These are phyloP conservation scores for Drosophila hamatofila DNA, from an alignment of 2,888 invertebrate genomes.

Conservation along the genomic window DNA sequence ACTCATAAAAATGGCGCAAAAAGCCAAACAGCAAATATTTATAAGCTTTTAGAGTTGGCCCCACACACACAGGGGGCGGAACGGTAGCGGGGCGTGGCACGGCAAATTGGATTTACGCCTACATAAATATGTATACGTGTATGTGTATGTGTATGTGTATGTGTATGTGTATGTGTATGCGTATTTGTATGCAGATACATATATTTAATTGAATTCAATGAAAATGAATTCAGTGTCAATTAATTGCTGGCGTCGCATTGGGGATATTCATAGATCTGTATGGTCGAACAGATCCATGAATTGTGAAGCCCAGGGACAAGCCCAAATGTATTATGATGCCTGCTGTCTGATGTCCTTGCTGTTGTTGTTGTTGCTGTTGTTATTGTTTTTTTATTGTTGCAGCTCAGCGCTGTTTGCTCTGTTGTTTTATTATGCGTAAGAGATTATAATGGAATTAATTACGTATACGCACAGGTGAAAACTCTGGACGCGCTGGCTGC, in stretches of 20 bases:
- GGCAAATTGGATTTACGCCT: slow-evolving; percentile 19
- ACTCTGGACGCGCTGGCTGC: slow-evolving; percentile 24
- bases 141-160: background rate
- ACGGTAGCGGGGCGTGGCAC: background rate
- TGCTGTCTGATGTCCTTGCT: slow-evolving; percentile 17
- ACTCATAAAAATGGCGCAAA: slow-evolving; percentile 67
- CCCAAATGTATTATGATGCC: slow-evolving; percentile 48
- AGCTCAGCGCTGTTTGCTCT: slow-evolving; percentile 47
- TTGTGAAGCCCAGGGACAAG: slow-evolving; percentile 1
- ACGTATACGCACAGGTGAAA: slow-evolving; percentile 77
- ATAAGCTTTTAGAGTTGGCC: slow-evolving; percentile 46
- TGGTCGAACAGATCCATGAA: slow-evolving; percentile 7
- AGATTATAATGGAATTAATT: slow-evolving; percentile 78
- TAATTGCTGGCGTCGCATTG: slow-evolving; percentile 58
- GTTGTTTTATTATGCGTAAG: slow-evolving; percentile 77
- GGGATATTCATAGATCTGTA: slow-evolving; percentile 36
- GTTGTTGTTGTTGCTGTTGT: slow-evolving; percentile 8
- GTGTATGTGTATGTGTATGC: background rate
- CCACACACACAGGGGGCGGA: background rate
- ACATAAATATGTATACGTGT: slow-evolving; percentile 11
- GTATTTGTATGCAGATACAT: slow-evolving; percentile 1
- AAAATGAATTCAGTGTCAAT: slow-evolving; percentile 67
- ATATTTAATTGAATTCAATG: slow-evolving; percentile 63
- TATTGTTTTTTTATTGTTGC: slow-evolving; percentile 9
- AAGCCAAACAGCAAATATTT: slow-evolving; percentile 65